Evolutionary conservation across 2,113 vertebrate genomes (phyloP), one percentile per base, ranked within the genome.

Genomic region (Oostethus manadensis): DNA sequence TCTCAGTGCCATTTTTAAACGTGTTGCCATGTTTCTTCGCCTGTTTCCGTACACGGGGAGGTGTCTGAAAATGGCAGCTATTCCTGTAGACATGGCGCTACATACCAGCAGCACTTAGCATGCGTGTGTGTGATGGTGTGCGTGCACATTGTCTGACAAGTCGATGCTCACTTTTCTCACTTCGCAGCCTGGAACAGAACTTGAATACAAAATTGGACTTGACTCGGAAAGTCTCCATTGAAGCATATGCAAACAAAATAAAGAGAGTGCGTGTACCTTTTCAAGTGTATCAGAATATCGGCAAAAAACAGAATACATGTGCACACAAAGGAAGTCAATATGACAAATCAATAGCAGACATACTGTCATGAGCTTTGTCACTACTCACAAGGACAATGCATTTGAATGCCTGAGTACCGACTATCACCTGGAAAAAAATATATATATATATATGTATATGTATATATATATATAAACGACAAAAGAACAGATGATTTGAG

Each of bases 261-360:
- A 62, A 17, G 60, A 59, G 54, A 57, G 1, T 20, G 18, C 3
- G 10, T 40, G 38, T 40, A 1, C 23, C 58, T 47, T 63, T 78
- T 80, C 77, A 84, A 84, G 78, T 79, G 70, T 71, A 63, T 18
- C 59, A 58, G 64, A 77, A 71, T 71, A 51, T 78, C 48, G 54
- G 23, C 26, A 48, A 16, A 62, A 55, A 59, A 29, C 5, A 50
- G 51, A 22, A 56, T 16, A 49, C 43, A 44, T 38, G 44, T 49
- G 46, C 51, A 29, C 50, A 22, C 35, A 56, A 23, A 29, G 38
- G 15, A 11, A 49, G 22, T 61, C 3, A 2, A 48, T 21, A 18
- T 16, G 20, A 73, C n/a, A 56, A 38, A 46, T 57, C 20, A 55
- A 64, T 38, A 60, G 44, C 35, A 2, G 3, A 66, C 64, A 64